These are phyloP conservation scores for Gortyna flavago DNA, from an alignment of 2,888 invertebrate genomes.

Conservation along the genomic window DNA sequence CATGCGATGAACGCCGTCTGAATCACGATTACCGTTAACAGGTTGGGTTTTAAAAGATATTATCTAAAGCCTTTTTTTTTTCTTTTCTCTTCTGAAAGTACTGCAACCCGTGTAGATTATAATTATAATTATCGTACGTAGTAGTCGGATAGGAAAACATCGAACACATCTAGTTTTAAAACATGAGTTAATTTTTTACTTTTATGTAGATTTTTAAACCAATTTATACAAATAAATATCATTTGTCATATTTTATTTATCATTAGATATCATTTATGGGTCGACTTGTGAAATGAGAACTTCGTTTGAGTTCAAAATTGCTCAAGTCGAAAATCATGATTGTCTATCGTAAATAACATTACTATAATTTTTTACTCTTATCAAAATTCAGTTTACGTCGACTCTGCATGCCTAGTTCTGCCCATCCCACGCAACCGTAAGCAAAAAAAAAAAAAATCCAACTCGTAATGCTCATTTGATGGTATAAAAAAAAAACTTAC, in stretches of 20 bases:
- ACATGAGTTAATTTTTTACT: neutral
- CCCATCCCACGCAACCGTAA: rapidly evolving
- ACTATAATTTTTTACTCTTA: neutral
- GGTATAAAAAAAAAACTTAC: no score
- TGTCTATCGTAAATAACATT: neutral
- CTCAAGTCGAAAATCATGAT: neutral
- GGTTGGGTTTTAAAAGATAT: conserved; percentile 35
- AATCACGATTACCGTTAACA: conserved; percentile 52
- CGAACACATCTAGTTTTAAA: neutral
- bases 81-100: neutral
- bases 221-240: no score
- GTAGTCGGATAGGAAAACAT: neutral
- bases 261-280: neutral
- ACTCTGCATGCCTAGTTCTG: neutral
- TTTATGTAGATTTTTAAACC: no score
- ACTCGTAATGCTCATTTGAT: no score
- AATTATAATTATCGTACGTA: neutral
- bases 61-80: neutral
- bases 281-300: neutral
- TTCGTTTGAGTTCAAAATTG: neutral
- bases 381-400: neutral
- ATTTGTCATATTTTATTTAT: no score
- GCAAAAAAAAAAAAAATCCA: neutral
- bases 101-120: no score
- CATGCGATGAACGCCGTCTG: conserved; percentile 57